Base-by-base conservation (phyloP, 2,888 invertebrate genomes). In the Drosophila buzzatii region DNA sequence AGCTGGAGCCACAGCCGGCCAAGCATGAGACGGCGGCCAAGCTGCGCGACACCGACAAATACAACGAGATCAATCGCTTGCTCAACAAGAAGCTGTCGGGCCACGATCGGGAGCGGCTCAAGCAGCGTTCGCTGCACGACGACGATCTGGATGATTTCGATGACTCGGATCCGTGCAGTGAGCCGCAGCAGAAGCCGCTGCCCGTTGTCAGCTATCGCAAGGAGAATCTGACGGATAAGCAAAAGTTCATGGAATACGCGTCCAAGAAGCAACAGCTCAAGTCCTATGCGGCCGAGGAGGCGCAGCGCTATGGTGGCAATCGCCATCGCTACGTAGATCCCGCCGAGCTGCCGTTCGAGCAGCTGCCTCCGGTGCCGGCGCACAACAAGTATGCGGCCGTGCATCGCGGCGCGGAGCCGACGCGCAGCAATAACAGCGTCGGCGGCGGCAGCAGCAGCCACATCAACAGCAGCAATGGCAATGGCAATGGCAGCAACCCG, bases 191-290 rank as follows among this genome's bases (percentile, higher is more conserved):
- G 57, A 57, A 72, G 42, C 74, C 69, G 59, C 56, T 27, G n/a
- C 56, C 61, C 1, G 78, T 44, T 6, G 53, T 57, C 2, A 77
- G 76, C 44, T 92, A 91, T 52, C 92, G 90, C 73, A 92, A 92
- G 59, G 92, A 92, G 71, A 93, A 93, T 76, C 86, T 93, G 37
- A 93, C 93, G 3, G 93, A 93, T 61, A 93, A 92, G 70, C 93
- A 93, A 33, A 93, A 93, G 66, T 93, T 92, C 75, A 90, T 92
- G 75, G 92, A 93, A 62, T 92, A 92, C 67, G 87, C 87, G 5
- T 79, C 87, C 8, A 88, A 91, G 51, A 92, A 91, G 73, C 79
- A 90, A 23, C 90, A 91, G 35, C 73, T 86, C 10, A 91, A 91
- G 59, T 76, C 76, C n/a, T 92, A 89, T 57, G 85, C 90, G 6